Evolutionary conservation across 2,797 vertebrate species (phyloP), one percentile per base, ranked within the genome.

Genomic region (Lophius americanus): DNA sequence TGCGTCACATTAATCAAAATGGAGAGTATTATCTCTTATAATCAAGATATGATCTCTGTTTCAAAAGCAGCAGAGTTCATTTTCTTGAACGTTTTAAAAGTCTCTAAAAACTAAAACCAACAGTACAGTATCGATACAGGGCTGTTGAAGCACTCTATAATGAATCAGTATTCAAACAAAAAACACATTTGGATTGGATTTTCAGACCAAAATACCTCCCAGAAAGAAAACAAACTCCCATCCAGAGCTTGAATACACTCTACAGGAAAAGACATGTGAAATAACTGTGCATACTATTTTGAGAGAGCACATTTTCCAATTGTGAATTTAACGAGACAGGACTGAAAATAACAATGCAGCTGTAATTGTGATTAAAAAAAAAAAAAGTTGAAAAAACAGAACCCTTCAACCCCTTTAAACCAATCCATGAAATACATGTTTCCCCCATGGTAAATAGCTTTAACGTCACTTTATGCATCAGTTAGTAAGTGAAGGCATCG

Each of bases 1-100:
- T 55, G 66, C 43, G 64, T 68, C 55, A 70, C 48, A 71, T 80
- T 82, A 78, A 88, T 83, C 69, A 64, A 79, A 84, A 83, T 62
- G 78, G 69, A 56, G 49, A 38, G 39, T 62, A 75, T 85, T 65
- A 83, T 84, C 76, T 59, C 23, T 3, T 36, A 39, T 62, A 42
- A 43, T 42, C 9, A 7, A 75, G 44, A 75, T 33, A 41, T 70
- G 74, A 83, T 76, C 73, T 74, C 43, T 64, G 10, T 41, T 61
- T 43, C 1, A 65, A 70, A 71, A 56, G 67, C 52, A 46, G 48
- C 12, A 13, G 38, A 67, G 58, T 57, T 80, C 51, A 70, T 73
- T 82, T 64, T 11, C 54, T 56, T 44, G 53, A 54, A 10, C 64
- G 60, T 68, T 46, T 62, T 60, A 9, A 64, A 9, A 8, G 23